Base-by-base conservation (phyloP, 2,888 invertebrate genomes). In the Tetranychus piercei region DNA sequence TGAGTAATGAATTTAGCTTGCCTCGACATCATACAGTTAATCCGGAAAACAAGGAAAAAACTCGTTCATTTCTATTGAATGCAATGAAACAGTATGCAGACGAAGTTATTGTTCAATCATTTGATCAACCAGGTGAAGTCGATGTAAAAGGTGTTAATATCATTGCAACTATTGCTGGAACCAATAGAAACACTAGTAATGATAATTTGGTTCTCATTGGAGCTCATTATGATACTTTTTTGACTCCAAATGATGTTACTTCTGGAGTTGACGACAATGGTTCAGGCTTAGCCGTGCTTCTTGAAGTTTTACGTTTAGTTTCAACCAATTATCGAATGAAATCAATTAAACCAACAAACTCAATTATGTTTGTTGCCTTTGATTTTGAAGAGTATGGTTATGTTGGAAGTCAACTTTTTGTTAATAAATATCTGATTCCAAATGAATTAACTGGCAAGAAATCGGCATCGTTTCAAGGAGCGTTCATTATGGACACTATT, bases 351-450 rank as follows among this genome's bases (percentile, higher is more conserved):
- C 55, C 55, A 55, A 55, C 15, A 15, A 55, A 55, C 15, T 79
- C 80, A 18, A 77, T 82, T 22, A 79, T 82, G 72, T 82, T 82
- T 76, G 82, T 82, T 6, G 81, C 82, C 1, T 82, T 82, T 77
- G 82, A 82, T 75, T 77, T 81, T 76, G 82, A 82, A 78, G 82
- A 82, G 79, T 79, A 78, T 78, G 79, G 82, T 66, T 79, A 79
- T 71, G 78, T 80, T 76, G 81, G 81, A 9, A 80, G 80, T 55
- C 77, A 80, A 65, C 79, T 79, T 11, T 81, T 81, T 76, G 81
- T 81, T 11, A 79, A 80, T 74, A 79, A 81, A 43, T 81, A 80
- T 74, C 76, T 81, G 69, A 80, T 80, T 74, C 79, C 80, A 1
- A 76, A 78, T 20, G 78, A 79, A 67, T 65, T 76, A 18, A 65